Evolutionary conservation across 1,140 invertebrate species (phyloP), one percentile per base, ranked within the genome.

Genomic region (Neodiprion fabricii): DNA sequence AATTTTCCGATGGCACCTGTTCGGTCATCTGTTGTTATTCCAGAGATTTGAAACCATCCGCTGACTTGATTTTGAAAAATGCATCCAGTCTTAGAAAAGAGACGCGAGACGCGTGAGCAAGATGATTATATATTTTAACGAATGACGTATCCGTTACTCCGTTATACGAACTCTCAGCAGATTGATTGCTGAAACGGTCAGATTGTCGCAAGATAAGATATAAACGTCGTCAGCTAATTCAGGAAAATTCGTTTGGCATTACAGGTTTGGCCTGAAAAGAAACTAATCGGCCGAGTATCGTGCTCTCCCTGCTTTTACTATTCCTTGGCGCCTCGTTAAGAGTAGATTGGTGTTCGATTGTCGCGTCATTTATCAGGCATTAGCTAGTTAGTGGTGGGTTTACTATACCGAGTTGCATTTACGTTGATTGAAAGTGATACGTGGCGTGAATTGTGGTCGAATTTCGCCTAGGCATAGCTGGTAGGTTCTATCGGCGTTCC

Each of bases 261-360:
- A 17, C 28, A 40, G 28, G 2, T 40, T 40, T 40, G 28, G 2
- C 28, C 28, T 61, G 11, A 17, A 61, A 61, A 61, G 11, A 61
- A 61, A 14, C n/a, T 61, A 61, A 61, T 61, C 53, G 3, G 11
- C 11, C 53, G 53, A 61, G 53, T 61, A 61, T 61, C 53, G 9
- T 61, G 53, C 53, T 61, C 53, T 61, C 53, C 53, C 53, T 61
- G 11, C 11, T 61, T 14, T 61, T 61, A 17, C n/a, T 14, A 61
- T 17, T 17, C 53, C 53, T 61, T 61, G 53, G 53, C 53, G 53
- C 53, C 53, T 61, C 53, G 53, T 61, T 61, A 61, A 61, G 53
- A 17, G 3, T 61, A 61, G 53, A 61, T 61, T 61, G 11, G 53
- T 14, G 53, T 61, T 61, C n/a, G 53, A 61, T 61, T 61, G n/a